phyloP scores from a whole-genome alignment of 2,888 invertebrate species.

The Petrophora chlorosata region DNA sequence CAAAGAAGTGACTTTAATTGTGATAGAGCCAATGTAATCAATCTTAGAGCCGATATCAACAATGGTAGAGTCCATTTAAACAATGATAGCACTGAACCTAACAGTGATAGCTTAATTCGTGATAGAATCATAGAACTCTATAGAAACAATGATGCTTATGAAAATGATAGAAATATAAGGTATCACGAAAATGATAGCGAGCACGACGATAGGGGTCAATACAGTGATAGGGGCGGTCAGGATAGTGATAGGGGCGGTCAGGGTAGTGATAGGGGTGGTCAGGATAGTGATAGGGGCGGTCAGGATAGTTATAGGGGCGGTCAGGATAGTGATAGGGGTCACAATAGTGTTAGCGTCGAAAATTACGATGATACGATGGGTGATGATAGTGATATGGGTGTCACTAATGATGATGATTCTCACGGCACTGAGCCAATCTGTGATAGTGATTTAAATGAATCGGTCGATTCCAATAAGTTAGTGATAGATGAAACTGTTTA shows the following conservation, averaged over 20 bases:
- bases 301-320: too few relatives aligned
- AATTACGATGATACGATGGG: neutral
- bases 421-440: slow-evolving; percentile 35
- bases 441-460: slow-evolving; percentile 49
- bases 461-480: slow-evolving; percentile 51
- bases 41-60: neutral
- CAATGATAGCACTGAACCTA: neutral
- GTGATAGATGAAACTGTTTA: slow-evolving; percentile 55
- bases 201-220: neutral
- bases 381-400: neutral
- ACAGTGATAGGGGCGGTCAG: too few relatives aligned
- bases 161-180: slow-evolving; percentile 17
- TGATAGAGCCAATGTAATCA: neutral
- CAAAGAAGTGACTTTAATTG: too few relatives aligned
- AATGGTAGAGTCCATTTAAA: neutral
- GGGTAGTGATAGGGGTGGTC: too few relatives aligned
- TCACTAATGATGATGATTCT: slow-evolving; percentile 32
- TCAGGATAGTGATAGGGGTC: slow-evolving; percentile 13
- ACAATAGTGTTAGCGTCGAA: neutral
- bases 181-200: slow-evolving; percentile 7
- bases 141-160: slow-evolving; percentile 14
- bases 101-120: slow-evolving; percentile 3
- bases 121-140: slow-evolving; percentile 12
- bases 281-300: too few relatives aligned
- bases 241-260: too few relatives aligned